phyloP scores from a whole-genome alignment of 2,888 invertebrate genomes.

The Phlogophora meticulosa region DNA sequence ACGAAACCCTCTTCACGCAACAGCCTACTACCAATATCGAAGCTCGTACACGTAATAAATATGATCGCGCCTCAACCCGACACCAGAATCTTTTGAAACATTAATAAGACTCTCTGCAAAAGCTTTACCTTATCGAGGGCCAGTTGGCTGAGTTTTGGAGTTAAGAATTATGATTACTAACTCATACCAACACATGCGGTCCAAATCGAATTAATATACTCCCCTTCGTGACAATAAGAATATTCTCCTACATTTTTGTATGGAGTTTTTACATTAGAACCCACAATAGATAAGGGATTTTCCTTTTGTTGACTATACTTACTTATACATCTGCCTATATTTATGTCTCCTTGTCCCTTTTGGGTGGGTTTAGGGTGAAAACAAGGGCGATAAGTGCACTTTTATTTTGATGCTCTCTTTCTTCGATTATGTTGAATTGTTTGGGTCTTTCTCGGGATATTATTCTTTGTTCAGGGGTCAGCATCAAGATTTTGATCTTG shows the following conservation, averaged over 20 bases:
- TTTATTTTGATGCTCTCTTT: conserved; percentile 47
- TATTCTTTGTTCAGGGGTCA: conserved; percentile 31
- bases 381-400: conserved; percentile 57
- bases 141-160: conserved; percentile 1
- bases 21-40: conserved; percentile 16
- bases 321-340: conserved; percentile 33
- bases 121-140: conserved; percentile 32
- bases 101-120: conserved; percentile 22
- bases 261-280: conserved; percentile 56
- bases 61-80: neutral
- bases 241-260: conserved; percentile 38
- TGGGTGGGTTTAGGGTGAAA: conserved; percentile 36
- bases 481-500: conserved; percentile 22
- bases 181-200: conserved; percentile 24
- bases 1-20: conserved; percentile 6
- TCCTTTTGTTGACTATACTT: conserved; percentile 49
- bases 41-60: conserved; percentile 20
- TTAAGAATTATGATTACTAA: neutral
- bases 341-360: conserved; percentile 42
- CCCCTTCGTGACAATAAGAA: conserved; percentile 57
- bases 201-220: conserved; percentile 45
- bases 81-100: conserved; percentile 28
- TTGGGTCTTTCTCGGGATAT: conserved; percentile 28
- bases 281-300: conserved; percentile 44
- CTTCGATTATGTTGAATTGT: conserved; percentile 33